Evolutionary conservation across 64 coral and sea anemone genomes (phyloP).

Genomic region (Pachyseris speciosa): DNA sequence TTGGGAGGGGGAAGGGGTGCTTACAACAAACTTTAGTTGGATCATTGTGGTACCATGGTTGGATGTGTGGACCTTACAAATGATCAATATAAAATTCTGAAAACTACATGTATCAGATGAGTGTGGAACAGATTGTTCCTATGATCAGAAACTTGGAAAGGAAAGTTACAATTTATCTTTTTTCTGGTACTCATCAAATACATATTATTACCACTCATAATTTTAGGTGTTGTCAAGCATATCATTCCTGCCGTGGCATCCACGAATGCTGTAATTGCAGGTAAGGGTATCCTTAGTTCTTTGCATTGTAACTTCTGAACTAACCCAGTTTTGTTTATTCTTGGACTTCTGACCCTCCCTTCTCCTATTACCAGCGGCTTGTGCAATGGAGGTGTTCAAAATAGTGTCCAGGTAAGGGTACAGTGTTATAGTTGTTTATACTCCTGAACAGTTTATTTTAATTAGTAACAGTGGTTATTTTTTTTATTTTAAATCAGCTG

Average conservation of each 20-base stretch:
- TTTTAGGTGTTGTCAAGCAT: slow-evolving; percentile 98
- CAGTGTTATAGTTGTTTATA: neutral
- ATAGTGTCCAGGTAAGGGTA: slow-evolving; percentile 87
- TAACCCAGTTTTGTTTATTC: neutral
- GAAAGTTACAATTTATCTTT: no score
- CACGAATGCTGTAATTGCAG: slow-evolving; percentile 94
- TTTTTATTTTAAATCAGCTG: slow-evolving; percentile 48
- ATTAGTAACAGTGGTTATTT: neutral
- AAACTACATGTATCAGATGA: no score
- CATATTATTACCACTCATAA: no score
- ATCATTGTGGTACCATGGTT: no score
- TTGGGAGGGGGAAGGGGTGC: no score
- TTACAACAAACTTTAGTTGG: no score
- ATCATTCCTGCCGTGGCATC: slow-evolving; percentile 99
- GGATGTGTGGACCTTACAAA: no score
- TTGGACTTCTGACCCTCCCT: neutral
- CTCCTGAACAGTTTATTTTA: neutral
- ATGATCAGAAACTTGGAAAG: no score
- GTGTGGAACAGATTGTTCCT: no score
- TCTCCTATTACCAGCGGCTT: slow-evolving; percentile 63
- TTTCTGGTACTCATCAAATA: no score
- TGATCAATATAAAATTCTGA: no score
- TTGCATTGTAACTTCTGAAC: neutral
- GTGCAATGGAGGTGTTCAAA: slow-evolving; percentile 96
- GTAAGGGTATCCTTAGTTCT: slow-evolving; percentile 28